Conservation (phyloP, 2,113 vertebrate species). For the Myodes glareolus region DNA sequence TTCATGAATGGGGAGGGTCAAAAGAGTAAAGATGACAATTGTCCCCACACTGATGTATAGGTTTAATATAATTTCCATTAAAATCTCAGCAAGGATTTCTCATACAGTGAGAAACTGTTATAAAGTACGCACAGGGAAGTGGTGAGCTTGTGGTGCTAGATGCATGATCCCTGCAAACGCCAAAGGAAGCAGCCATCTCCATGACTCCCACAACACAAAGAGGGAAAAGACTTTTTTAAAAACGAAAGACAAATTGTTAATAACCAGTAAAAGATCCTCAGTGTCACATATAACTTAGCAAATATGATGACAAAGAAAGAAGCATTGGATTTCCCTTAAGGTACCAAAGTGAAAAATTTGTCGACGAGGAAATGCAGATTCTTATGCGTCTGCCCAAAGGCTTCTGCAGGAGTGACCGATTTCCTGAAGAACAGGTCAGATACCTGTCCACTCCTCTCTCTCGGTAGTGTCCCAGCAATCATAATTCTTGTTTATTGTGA, state of each 20-base stretch:
- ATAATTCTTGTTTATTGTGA: neutral
- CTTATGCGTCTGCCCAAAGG: neutral
- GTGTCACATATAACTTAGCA: neutral
- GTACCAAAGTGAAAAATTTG: neutral
- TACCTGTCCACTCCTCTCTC: neutral
- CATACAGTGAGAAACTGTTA: neutral
- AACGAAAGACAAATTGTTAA: neutral
- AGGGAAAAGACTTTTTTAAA: neutral
- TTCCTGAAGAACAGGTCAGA: neutral
- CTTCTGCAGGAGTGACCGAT: neutral
- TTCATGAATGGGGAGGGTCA: neutral
- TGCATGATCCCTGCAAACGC: neutral
- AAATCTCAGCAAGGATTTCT: neutral
- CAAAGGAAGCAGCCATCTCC: neutral
- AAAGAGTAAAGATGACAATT: neutral
- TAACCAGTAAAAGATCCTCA: neutral
- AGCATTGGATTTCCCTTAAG: neutral
- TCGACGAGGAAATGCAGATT: neutral
- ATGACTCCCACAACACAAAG: neutral
- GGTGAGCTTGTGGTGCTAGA: neutral
- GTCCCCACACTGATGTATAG: neutral
- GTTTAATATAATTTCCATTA: slow-evolving; percentile 24
- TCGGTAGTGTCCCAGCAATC: neutral
- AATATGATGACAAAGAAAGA: neutral
- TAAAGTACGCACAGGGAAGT: neutral